Percentiles rank a stretch among this genome's conserved stretches.
Evolutionary conservation across 2,888 invertebrate genomes (phyloP).

Genomic region (Ellobium chinense): DNA sequence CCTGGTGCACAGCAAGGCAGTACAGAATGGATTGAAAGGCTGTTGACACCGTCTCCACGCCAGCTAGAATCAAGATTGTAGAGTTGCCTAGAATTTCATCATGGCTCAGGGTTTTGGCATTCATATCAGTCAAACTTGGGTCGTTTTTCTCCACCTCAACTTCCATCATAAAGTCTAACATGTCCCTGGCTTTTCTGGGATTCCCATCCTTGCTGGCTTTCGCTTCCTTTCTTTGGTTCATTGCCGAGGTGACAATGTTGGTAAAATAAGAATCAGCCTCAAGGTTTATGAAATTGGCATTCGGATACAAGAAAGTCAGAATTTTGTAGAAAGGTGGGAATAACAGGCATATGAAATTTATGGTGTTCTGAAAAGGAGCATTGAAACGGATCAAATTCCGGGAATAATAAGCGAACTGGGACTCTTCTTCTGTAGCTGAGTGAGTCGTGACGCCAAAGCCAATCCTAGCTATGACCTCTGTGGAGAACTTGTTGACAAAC

Average conservation of each 20-base stretch:
- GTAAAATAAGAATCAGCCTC: slow-evolving; percentile 10
- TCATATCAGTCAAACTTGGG: neutral
- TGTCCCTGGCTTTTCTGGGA: slow-evolving; percentile 8
- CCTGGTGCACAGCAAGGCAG: slow-evolving; percentile 11
- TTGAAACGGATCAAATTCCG: neutral
- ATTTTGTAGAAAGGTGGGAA: neutral
- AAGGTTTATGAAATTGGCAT: neutral
- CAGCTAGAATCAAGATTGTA: slow-evolving; percentile 1
- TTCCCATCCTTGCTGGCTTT: neutral
- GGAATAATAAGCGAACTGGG: slow-evolving; percentile 14
- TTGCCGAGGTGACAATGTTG: neutral
- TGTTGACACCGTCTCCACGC: slow-evolving; percentile 25
- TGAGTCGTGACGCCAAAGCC: slow-evolving; percentile 15
- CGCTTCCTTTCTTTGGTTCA: neutral
- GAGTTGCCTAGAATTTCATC: slow-evolving; percentile 21
- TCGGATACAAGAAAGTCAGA: neutral
- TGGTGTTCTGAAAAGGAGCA: neutral
- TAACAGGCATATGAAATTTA: neutral
- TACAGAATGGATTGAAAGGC: slow-evolving; percentile 9
- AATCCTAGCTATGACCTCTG: slow-evolving; percentile 23
- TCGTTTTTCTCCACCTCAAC: neutral
- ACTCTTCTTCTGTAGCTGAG: slow-evolving; percentile 6
- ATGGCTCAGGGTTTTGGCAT: neutral
- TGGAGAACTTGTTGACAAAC: slow-evolving; percentile 1
- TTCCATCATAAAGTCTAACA: slow-evolving; percentile 16